Evolutionary conservation across 2,797 vertebrate species (phyloP), one percentile per base, ranked within the genome.

Genomic region (Astyanax mexicanus): DNA sequence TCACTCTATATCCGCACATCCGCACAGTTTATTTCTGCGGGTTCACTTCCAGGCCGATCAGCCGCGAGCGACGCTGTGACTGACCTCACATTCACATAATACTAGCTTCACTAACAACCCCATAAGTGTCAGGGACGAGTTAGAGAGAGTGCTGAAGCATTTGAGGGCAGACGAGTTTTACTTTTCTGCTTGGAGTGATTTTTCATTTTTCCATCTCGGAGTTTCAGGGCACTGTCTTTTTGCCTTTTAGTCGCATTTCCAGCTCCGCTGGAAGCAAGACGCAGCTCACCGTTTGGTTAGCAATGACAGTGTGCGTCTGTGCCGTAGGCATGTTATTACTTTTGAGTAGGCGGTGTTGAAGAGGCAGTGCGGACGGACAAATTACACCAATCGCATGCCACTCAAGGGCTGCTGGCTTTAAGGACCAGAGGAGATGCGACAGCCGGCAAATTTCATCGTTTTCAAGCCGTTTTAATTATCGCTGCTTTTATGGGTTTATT

Each of bases 251-350:
- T 21, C 49, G 19, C 12, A 51, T 51, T 51, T 51, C 49, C 9
- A 11, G 51, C 49, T 51, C 49, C 9, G 8, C 49, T 51, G 49
- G 49, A 21, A n/a, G 9, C 19, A 8, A 51, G 49, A 23, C 49
- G 3, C 21, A 10, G 49, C 49, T 21, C 19, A 11, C 49, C 9
- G 19, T 51, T 51, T 23, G 15, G 49, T 51, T 51, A 51, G 19
- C 19, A 51, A 23, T 51, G 49, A 23, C 49, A 23, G 19, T 51
- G 49, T 49, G 45, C n/a, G n/a, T 49, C 45, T 19, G 49, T 49
- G 45, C 45, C 49, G 45, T 49, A 49, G n/a, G 45, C 45, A n/a
- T 49, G 17, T 49, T 49, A 49, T 49, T 49, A 49, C 45, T 7
- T 51, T 23, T 23, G 19, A 51, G 49, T 51, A 23, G 49, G 19